These are phyloP conservation scores for Hemistola chrysoprasaria DNA, from an alignment of 2,888 invertebrate genomes.

Conservation along the genomic window DNA sequence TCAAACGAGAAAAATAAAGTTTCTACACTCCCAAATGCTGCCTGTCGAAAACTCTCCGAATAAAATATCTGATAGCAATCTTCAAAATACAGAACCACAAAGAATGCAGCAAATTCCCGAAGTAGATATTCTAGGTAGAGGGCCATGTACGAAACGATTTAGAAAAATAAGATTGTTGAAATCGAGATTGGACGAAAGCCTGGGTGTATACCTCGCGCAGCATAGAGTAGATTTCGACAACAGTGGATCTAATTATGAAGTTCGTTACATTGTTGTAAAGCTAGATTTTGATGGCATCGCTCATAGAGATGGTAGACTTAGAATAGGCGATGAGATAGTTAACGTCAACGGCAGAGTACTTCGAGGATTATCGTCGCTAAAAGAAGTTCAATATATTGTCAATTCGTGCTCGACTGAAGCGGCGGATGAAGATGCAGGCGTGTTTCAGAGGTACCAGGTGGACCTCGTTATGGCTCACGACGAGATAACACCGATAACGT, in stretches of 20 bases:
- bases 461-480: slow-evolving; percentile 85
- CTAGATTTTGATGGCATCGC: slow-evolving; percentile 85
- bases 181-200: slow-evolving; percentile 84
- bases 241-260: slow-evolving; percentile 80
- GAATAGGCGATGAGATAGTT: slow-evolving; percentile 94
- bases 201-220: slow-evolving; percentile 88
- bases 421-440: slow-evolving; percentile 55
- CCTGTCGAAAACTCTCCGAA: slow-evolving; percentile 59
- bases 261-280: slow-evolving; percentile 84
- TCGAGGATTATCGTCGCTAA: slow-evolving; percentile 86
- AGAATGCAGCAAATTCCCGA: slow-evolving; percentile 50
- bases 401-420: slow-evolving; percentile 78
- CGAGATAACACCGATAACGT: slow-evolving; percentile 81
- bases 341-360: slow-evolving; percentile 93
- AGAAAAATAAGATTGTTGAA: slow-evolving; percentile 85
- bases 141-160: slow-evolving; percentile 83
- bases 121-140: slow-evolving; percentile 75
- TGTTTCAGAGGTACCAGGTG: slow-evolving; percentile 76
- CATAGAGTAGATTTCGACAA: slow-evolving; percentile 81
- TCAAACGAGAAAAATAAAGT: slow-evolving; percentile 75
- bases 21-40: slow-evolving; percentile 70
- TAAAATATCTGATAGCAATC: slow-evolving; percentile 47
- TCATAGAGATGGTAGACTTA: slow-evolving; percentile 90
- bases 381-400: slow-evolving; percentile 84
- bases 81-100: slow-evolving; percentile 37